phyloP scores from a whole-genome alignment of 2,797 vertebrate species.

The Sternarchorhynchus goeldii region DNA sequence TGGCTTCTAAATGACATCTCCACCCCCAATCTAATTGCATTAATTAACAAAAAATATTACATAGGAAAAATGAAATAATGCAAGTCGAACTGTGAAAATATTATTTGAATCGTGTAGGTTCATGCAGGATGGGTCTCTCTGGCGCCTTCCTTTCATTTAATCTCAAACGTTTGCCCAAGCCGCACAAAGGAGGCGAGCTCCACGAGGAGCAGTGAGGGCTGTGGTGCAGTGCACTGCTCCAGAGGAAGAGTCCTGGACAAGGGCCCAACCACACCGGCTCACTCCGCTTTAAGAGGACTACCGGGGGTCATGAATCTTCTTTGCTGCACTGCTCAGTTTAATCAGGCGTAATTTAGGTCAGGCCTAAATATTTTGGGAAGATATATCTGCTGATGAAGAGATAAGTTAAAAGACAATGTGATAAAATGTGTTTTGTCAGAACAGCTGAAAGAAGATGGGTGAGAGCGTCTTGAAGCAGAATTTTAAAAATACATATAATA shows the following conservation, averaged over 20 bases:
- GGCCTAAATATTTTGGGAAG: conserved; percentile 44
- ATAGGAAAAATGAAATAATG: conserved; percentile 71
- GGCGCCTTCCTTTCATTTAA: conserved; percentile 79
- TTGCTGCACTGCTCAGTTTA: conserved; percentile 41
- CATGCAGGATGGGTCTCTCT: conserved; percentile 70
- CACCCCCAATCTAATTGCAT: conserved; percentile 44
- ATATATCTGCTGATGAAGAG: conserved; percentile 44
- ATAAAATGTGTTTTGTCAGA: conserved; percentile 13
- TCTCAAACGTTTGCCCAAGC: conserved; percentile 77
- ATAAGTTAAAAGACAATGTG: conserved; percentile 20
- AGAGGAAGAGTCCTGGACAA: conserved; percentile 51
- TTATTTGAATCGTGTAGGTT: conserved; percentile 82
- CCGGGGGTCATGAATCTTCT: conserved; percentile 38
- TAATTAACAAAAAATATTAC: conserved; percentile 53
- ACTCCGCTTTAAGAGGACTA: conserved; percentile 33
- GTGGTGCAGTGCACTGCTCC: conserved; percentile 44
- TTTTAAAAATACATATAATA: background rate
- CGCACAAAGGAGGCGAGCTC: conserved; percentile 75
- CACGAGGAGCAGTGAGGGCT: conserved; percentile 53
- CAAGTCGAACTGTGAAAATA: conserved; percentile 80
- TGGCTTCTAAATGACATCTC: conserved; percentile 37
- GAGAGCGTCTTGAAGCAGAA: background rate
- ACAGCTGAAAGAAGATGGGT: background rate
- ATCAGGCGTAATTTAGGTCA: conserved; percentile 36
- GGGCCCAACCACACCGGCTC: conserved; percentile 35